Evolutionary conservation across 2,113 vertebrate genomes (phyloP), one percentile per base, ranked within the genome.

Genomic region (Plestiodon gilberti): DNA sequence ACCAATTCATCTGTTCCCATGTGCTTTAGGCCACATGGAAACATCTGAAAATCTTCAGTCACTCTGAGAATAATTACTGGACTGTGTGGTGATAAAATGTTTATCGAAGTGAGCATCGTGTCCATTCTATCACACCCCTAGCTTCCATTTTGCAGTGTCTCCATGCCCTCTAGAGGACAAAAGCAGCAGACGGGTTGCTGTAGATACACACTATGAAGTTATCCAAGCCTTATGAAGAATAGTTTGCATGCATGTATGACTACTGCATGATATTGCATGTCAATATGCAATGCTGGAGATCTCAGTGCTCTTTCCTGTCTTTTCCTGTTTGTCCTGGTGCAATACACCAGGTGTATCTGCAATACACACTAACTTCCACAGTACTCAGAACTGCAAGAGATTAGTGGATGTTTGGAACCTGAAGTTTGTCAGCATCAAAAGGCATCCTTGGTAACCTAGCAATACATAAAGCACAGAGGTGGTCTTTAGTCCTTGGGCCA

Each of bases 101-200:
- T 38, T 8, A 7, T 40, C 38, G n/a, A 82, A 55, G 64, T 55
- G 64, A 82, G 43, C 7, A 8, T 38, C 15, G 22, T 25, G 23
- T 75, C 14, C 43, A 15, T 75, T 28, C 8, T 15, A 23, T 71
- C 23, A 7, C 0, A 13, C n/a, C n/a, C n/a, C 77, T 25, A 43
- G 18, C 35, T 4, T 89, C 78, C 86, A 40, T 84, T 86, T 0
- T 0, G 83, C 89, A 90, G 93, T 90, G 89, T 93, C 88, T 89
- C 82, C 89, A 93, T 93, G 93, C 93, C 94, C 91, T 91, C 93
- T 94, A 89, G 90, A 95, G 93, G 87, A 85, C 78, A 89, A 81
- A 23, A 2, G 80, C 43, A 88, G 88, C 91, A 85, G 28, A 86
- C 85, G 83, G 81, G 84, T 80, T 79, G 33, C 75, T 87, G 55